These are phyloP conservation scores for Melanotaenia maccullochi DNA, from an alignment of 2,797 vertebrate genomes.

Conservation along the genomic window DNA sequence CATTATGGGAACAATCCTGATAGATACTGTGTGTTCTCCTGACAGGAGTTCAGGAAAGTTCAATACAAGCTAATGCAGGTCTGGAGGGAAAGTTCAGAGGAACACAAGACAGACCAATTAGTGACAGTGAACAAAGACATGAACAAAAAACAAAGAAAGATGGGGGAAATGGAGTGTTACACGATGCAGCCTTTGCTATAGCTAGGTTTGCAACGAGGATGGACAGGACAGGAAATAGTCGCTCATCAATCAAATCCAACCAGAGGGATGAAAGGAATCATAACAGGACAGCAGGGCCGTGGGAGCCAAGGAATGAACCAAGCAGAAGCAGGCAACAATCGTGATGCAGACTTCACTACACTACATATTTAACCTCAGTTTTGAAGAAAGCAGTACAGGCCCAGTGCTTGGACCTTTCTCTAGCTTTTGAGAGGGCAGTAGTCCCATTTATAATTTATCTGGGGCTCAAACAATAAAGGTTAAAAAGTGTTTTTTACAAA, in stretches of 20 bases:
- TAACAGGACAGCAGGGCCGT: conserved; percentile 36
- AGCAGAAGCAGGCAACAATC: conserved; percentile 43
- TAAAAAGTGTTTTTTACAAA: neutral
- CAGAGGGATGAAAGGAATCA: conserved; percentile 48
- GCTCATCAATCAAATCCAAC: conserved; percentile 78
- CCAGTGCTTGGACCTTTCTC: conserved; percentile 33
- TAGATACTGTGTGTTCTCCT: conserved; percentile 30
- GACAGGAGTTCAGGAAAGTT: conserved; percentile 39
- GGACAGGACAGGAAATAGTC: conserved; percentile 75
- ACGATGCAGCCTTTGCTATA: conserved; percentile 57
- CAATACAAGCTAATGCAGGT: conserved; percentile 53
- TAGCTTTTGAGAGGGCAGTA: conserved; percentile 2
- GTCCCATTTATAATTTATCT: neutral
- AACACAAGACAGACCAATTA: conserved; percentile 28
- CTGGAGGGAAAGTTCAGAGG: conserved; percentile 55
- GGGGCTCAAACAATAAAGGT: neutral
- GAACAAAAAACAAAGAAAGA: conserved; percentile 42
- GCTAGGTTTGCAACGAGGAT: conserved; percentile 60
- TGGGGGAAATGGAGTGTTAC: conserved; percentile 59
- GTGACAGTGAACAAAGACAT: conserved; percentile 28
- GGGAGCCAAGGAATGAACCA: conserved; percentile 58
- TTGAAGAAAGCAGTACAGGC: conserved; percentile 33
- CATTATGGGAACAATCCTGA: conserved; percentile 32
- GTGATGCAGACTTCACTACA: conserved; percentile 62
- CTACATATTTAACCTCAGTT: conserved; percentile 49